Conservation (phyloP, 1,140 invertebrate species). For the Cherax quadricarinatus region DNA sequence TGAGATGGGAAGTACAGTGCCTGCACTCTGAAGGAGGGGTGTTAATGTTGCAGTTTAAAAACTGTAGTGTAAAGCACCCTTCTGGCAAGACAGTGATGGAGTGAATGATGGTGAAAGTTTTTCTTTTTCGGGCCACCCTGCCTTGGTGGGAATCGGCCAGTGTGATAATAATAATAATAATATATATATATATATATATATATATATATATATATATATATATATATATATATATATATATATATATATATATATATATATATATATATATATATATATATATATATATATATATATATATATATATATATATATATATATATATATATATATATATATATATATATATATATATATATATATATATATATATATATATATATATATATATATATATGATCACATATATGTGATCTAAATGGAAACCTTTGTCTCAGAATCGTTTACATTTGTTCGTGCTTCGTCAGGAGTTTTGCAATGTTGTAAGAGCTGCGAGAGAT, state of each 20-base stretch:
- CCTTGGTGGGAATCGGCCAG: no score
- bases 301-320: slow-evolving; percentile 33
- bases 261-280: slow-evolving; percentile 40
- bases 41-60: no score
- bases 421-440: no score
- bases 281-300: slow-evolving; percentile 40
- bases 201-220: slow-evolving; percentile 19
- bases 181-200: background rate
- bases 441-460: no score
- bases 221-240: slow-evolving; percentile 40
- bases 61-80: no score
- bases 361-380: slow-evolving; percentile 48
- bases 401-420: slow-evolving; percentile 1
- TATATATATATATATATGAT: slow-evolving; percentile 44
- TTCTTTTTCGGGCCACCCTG: no score
- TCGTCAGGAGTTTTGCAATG: no score
- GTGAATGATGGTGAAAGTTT: no score
- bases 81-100: no score
- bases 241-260: slow-evolving; percentile 44
- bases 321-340: slow-evolving; percentile 31
- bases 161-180: background rate
- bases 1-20: no score
- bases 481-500: no score
- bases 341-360: slow-evolving; percentile 40
- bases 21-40: no score